Conservation (phyloP, 2,113 vertebrate genomes). For the Mola mola region DNA sequence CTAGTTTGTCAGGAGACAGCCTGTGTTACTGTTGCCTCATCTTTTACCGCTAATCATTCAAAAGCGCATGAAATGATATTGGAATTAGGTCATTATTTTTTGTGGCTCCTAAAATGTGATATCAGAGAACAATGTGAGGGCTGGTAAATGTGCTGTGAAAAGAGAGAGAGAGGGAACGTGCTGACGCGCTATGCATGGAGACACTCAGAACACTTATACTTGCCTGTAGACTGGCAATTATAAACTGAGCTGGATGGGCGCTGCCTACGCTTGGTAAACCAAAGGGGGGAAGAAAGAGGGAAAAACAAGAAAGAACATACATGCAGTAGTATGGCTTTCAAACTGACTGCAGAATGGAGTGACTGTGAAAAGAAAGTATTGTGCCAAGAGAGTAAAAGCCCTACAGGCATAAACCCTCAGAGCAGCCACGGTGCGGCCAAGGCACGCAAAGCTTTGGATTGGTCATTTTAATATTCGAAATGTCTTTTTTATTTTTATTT, state of each 20-base stretch:
- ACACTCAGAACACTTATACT: not conserved
- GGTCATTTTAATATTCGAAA: too few relatives aligned
- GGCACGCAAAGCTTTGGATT: too few relatives aligned
- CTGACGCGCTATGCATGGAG: not conserved
- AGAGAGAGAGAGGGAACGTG: not conserved
- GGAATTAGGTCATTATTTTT: constrained; percentile 38
- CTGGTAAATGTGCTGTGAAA: constrained; percentile 2
- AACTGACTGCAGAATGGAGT: constrained; percentile 9
- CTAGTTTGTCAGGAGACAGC: too few relatives aligned
- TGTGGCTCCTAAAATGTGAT: constrained; percentile 12
- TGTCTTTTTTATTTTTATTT: too few relatives aligned
- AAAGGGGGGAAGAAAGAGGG: constrained; percentile 7
- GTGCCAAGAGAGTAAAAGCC: too few relatives aligned
- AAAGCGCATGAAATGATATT: constrained; percentile 33
- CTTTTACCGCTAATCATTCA: constrained; percentile 31
- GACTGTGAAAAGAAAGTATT: not conserved
- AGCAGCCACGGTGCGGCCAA: too few relatives aligned
- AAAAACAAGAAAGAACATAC: constrained; percentile 7
- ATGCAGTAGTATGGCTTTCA: constrained; percentile 15
- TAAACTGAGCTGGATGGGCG: constrained; percentile 16
- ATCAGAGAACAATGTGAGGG: constrained; percentile 8
- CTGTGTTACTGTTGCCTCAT: not conserved
- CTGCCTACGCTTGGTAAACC: constrained; percentile 39
- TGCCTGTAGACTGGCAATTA: constrained; percentile 31
- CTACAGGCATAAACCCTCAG: too few relatives aligned